Evolutionary conservation across 2,888 invertebrate species (phyloP), one percentile per base, ranked within the genome.

Genomic region (Seira ritae): DNA sequence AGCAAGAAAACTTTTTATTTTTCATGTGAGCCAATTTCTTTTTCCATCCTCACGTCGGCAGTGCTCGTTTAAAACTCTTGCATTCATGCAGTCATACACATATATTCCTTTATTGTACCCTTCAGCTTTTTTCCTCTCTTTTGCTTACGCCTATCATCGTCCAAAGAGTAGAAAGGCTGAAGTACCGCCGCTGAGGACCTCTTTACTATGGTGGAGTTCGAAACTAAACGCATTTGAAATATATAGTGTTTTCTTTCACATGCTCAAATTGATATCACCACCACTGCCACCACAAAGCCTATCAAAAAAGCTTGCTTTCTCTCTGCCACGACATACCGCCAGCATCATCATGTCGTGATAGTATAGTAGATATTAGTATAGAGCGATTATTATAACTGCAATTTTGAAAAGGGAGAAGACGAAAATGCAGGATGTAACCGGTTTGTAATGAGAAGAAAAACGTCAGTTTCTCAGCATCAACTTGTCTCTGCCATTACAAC

Each of bases 361-460:
- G 3, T 8, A 31, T 31, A 8, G 31, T 8, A 31, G 2, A n/a
- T n/a, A n/a, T n/a, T n/a, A n/a, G n/a, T n/a, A n/a, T n/a, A n/a
- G n/a, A n/a, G n/a, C 17, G 2, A 55, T 15, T 3, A 55, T 55
- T 17, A 55, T 55, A 55, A 55, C 15, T 8, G 55, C 12, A 55
- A 55, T 55, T 55, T 55, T 55, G 6, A 55, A 55, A 55, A 2
- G 55, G 12, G 15, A 55, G 55, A n/a, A 8, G 31, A 55, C 31
- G 55, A 17, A 17, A 55, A 55, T 55, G 12, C 55, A 55, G 55
- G 55, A 55, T 55, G 55, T 55, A 55, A 55, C 55, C 55, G 55
- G 55, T 55, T 55, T 55, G 55, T 55, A 55, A 55, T 55, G 55
- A 55, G 55, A 55, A 55, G n/a, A 55, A 55, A 55, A 55, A 55